Base-by-base conservation (phyloP, 2,113 vertebrate species). In the Hystrix brachyura region DNA sequence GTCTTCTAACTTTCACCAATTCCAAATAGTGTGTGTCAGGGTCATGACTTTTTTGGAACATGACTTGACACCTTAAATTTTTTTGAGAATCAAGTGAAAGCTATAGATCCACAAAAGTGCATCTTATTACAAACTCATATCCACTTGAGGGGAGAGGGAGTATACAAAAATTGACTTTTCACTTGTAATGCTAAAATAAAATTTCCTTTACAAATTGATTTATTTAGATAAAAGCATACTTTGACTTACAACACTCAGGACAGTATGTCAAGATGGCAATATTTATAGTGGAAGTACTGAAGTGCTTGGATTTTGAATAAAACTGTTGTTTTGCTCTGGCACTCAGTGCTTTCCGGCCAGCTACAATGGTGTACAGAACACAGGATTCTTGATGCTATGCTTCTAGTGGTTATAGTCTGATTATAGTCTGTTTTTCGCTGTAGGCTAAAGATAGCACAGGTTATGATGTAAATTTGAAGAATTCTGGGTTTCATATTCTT, bases 1-100 rank as follows among this genome's bases (percentile, higher is more conserved):
- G 11, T 82, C 57, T 95, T 91, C 72, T 38, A 91, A 71, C 46
- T 94, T 60, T 90, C 29, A n/a, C 55, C 23, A 92, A 12, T 25
- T 92, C 6, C 7, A 92, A 4, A 94, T 15, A 82, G 43, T 38
- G 38, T 38, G 38, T 38, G 38, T 21, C 51, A 88, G 29, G 17
- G 34, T 62, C 72, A 81, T 71, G 32, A 81, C 19, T 79, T 76
- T 55, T 84, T 91, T 72, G 51, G 32, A 88, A 64, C 57, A 76
- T 78, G 89, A 96, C 46, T 21, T 85, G 76, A 18, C 51, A 96
- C 17, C 38, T 76, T 74, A 82, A 53, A 60, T 34, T 51, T 43
- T 94, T 85, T 53, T 82, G 79, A 95, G 15, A 93, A 84, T 69
- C 14, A 0, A 1, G 11, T 82, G 38, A 95, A 96, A 71, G 5